phyloP scores from a whole-genome alignment of 1,140 invertebrate genomes.

The Matsumurasca onukii region DNA sequence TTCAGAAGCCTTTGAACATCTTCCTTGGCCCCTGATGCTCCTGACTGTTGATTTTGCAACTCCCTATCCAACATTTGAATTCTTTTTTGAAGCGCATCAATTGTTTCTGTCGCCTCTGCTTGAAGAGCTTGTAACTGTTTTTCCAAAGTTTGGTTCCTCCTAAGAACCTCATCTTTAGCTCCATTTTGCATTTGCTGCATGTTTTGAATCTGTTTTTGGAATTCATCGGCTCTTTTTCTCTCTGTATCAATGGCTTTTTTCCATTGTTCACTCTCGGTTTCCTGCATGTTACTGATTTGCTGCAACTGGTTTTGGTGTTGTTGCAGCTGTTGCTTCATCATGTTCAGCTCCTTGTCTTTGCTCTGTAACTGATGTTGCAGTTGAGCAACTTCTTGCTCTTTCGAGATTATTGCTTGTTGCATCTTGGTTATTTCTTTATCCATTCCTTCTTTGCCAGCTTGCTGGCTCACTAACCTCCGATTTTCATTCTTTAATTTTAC shows the following conservation, averaged over 20 bases:
- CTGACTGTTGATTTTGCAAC: constrained; percentile 57
- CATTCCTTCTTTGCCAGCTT: constrained; percentile 69
- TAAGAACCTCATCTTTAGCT: constrained; percentile 42
- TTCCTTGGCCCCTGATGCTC: constrained; percentile 52
- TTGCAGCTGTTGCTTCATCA: constrained; percentile 57
- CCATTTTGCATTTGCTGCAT: constrained; percentile 44
- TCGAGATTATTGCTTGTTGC: constrained; percentile 66
- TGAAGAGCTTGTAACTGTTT: constrained; percentile 47
- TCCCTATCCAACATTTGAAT: constrained; percentile 59
- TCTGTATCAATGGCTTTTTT: constrained; percentile 74
- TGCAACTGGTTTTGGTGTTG: constrained; percentile 51
- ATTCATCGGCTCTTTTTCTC: constrained; percentile 69
- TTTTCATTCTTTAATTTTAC: constrained; percentile 67
- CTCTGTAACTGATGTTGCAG: constrained; percentile 59
- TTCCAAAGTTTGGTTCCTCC: constrained; percentile 47
- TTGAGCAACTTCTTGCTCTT: constrained; percentile 46
- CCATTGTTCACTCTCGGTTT: constrained; percentile 71
- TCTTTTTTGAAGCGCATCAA: constrained; percentile 72
- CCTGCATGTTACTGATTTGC: constrained; percentile 45
- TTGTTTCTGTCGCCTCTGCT: constrained; percentile 43
- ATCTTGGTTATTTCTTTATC: constrained; percentile 49
- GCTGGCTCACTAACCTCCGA: constrained; percentile 64
- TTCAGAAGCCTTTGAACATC: constrained; percentile 67
- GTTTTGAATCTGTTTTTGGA: constrained; percentile 75
- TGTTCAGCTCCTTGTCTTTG: constrained; percentile 41